Percentiles rank a stretch among this genome's conserved stretches.
Evolutionary conservation across 2,888 invertebrate species (phyloP).

Genomic region (Luffia ferchaultella): DNA sequence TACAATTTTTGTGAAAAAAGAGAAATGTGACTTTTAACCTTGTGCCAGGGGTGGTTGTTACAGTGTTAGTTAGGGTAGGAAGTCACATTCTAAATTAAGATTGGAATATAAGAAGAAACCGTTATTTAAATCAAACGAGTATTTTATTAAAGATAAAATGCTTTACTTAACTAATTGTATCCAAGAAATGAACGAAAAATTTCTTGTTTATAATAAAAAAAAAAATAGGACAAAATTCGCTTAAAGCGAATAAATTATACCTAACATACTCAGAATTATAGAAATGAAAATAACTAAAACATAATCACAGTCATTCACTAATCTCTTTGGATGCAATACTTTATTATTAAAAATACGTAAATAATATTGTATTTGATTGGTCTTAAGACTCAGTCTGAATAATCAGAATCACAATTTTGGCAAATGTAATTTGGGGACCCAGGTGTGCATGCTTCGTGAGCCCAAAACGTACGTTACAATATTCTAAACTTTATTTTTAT

Average conservation of each 20-base stretch:
- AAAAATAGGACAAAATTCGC: too few relatives aligned
- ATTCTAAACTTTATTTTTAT: too few relatives aligned
- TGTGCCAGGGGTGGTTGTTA: constrained; percentile 12
- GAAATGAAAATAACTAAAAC: not conserved
- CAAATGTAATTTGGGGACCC: constrained; percentile 9
- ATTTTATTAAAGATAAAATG: not conserved
- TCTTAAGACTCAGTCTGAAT: constrained; percentile 9
- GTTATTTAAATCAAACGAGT: constrained; percentile 1
- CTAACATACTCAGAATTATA: not conserved
- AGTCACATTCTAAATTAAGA: constrained; percentile 6
- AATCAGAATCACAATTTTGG: constrained; percentile 12
- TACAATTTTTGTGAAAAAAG: constrained; percentile 5
- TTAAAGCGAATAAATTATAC: not conserved
- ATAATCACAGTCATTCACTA: not conserved
- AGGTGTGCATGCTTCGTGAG: constrained; percentile 13
- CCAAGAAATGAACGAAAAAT: not conserved
- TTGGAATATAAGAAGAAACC: not conserved
- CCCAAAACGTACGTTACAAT: too few relatives aligned
- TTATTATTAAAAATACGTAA: constrained; percentile 2
- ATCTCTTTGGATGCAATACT: constrained; percentile 3
- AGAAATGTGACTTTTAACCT: constrained; percentile 11
- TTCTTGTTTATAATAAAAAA: not conserved
- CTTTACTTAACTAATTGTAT: too few relatives aligned
- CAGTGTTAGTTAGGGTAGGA: constrained; percentile 7
- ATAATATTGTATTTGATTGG: too few relatives aligned